These are phyloP conservation scores for Dasysyrphus albostriatus DNA, from an alignment of 2,888 invertebrate species.

Conservation along the genomic window DNA sequence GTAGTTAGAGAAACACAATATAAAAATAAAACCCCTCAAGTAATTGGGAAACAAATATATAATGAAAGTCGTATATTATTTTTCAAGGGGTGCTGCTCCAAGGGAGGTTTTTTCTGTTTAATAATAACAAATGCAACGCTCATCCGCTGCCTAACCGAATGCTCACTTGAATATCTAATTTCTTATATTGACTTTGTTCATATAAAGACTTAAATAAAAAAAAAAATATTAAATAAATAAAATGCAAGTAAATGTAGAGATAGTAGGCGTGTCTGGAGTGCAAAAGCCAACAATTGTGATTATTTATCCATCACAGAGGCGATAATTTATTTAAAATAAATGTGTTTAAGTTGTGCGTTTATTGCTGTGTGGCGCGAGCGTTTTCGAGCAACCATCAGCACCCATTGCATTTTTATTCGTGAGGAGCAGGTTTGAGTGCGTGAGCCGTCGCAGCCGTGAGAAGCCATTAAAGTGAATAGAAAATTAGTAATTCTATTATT, in stretches of 20 bases:
- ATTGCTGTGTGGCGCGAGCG: conserved; percentile 41
- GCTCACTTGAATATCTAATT: conserved; percentile 58
- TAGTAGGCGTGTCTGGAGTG: conserved; percentile 55
- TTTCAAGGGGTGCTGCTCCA: conserved; percentile 1
- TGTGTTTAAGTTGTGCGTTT: conserved; percentile 40
- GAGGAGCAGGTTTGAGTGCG: conserved; percentile 31
- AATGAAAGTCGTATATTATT: conserved; percentile 31
- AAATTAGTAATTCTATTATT: conserved; percentile 57
- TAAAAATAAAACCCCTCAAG: conserved; percentile 7
- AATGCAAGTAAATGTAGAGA: conserved; percentile 7
- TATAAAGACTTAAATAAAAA: not conserved
- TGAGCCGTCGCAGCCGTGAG: conserved; percentile 7
- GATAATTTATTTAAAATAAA: conserved; percentile 58
- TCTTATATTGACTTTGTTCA: conserved; percentile 38
- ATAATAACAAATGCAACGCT: conserved; percentile 39
- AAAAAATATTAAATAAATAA: not conserved
- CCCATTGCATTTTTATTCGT: conserved; percentile 4
- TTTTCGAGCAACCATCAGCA: not conserved
- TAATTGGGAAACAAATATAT: conserved; percentile 32
- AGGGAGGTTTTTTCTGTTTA: conserved; percentile 31
- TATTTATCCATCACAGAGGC: conserved; percentile 50
- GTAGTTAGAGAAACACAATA: not conserved
- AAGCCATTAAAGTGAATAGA: conserved; percentile 57
- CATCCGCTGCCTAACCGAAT: conserved; percentile 6
- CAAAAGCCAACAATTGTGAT: conserved; percentile 37